Conservation (phyloP, 2,797 vertebrate species). For the Macroramphosus scolopax region DNA sequence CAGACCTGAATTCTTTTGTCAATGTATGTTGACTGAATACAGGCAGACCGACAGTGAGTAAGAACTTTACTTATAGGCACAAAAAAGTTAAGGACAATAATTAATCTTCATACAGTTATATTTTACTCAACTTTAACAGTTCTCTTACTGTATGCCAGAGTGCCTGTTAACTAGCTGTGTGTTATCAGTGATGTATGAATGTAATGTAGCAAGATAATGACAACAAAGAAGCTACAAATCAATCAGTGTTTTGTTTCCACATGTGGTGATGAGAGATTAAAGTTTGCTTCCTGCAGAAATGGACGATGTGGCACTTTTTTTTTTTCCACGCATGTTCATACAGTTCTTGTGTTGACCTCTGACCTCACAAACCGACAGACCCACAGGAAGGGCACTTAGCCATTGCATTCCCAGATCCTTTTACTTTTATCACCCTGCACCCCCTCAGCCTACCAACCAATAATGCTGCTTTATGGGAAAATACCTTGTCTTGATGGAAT, state of each 20-base stretch:
- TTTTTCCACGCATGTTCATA: conserved; percentile 45
- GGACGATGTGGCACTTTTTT: conserved; percentile 38
- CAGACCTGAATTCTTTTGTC: conserved; percentile 4
- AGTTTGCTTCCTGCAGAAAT: conserved; percentile 4
- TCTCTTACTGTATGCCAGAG: too few relatives aligned
- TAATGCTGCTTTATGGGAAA: conserved; percentile 41
- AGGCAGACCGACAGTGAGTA: too few relatives aligned
- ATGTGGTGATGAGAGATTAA: background rate
- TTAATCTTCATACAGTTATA: too few relatives aligned
- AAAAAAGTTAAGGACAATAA: too few relatives aligned
- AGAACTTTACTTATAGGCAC: too few relatives aligned
- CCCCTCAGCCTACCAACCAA: conserved; percentile 33
- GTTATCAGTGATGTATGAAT: too few relatives aligned
- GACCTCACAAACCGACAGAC: conserved; percentile 58
- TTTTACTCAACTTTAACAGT: too few relatives aligned
- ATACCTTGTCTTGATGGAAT: conserved; percentile 24
- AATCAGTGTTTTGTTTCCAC: too few relatives aligned
- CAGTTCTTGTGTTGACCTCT: conserved; percentile 49
- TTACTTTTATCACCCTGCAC: conserved; percentile 52
- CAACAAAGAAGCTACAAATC: too few relatives aligned
- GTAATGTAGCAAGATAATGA: too few relatives aligned
- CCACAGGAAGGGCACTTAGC: conserved; percentile 34
- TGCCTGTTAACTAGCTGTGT: too few relatives aligned
- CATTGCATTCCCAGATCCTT: conserved; percentile 40
- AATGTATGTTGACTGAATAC: conserved; percentile 4